A percentile compares a stretch with the other conserved stretches of the same genome.
phyloP scores from a whole-genome alignment of 2,113 vertebrate species.

The Podilymbus podiceps region DNA sequence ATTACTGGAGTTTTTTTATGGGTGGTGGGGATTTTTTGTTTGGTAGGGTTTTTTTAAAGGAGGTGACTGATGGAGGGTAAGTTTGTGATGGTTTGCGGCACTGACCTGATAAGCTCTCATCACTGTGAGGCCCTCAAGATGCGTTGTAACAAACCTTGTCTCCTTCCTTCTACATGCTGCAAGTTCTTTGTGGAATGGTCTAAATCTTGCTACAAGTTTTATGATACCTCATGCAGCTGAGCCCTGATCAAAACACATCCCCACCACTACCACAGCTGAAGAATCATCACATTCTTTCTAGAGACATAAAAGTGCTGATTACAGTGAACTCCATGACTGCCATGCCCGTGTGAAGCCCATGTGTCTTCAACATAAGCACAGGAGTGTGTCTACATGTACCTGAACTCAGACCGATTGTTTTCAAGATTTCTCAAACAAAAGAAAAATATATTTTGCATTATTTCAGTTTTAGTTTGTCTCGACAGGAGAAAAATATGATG shows the following conservation, averaged over 20 bases:
- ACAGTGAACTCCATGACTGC: background rate
- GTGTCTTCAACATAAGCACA: background rate
- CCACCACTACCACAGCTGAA: background rate
- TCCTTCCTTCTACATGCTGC: background rate
- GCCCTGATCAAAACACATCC: background rate
- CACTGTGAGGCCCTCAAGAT: background rate
- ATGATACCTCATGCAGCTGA: background rate
- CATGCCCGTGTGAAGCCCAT: background rate
- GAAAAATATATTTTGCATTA: background rate
- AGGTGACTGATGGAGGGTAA: background rate
- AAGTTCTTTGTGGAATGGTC: background rate
- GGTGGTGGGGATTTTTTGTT: accelerated
- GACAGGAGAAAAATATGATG: background rate
- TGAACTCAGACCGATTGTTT: background rate
- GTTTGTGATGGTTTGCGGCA: background rate
- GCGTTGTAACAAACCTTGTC: background rate
- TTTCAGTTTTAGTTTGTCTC: background rate
- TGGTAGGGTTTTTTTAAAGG: background rate
- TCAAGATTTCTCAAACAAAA: background rate
- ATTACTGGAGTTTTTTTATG: background rate
- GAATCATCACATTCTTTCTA: background rate
- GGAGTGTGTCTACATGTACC: background rate
- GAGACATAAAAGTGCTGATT: background rate
- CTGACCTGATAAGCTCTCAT: background rate
- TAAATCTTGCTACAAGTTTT: background rate